Base-by-base conservation (phyloP, 2,113 vertebrate genomes). In the Neolamprologus brichardi region DNA sequence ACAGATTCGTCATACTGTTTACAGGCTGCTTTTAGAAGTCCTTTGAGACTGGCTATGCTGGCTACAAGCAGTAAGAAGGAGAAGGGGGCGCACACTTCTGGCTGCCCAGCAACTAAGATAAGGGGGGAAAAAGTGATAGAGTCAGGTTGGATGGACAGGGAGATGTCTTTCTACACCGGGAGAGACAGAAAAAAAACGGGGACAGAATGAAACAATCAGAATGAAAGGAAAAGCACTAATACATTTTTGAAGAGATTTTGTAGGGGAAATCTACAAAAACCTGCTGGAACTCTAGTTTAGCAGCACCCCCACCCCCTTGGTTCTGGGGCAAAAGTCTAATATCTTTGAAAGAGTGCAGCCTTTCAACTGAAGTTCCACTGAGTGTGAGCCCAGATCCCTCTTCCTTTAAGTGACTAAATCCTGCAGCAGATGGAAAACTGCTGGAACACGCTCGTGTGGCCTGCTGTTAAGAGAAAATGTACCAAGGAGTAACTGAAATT, bases 21-120 rank as follows among this genome's bases (percentile, higher is more conserved):
- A 64, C 87, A 83, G 89, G 56, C 84, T 86, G 91, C 93, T 93
- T 91, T 95, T 89, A 92, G 87, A 90, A 88, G 78, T 85, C 93
- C 93, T 93, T 37, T 70, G 91, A 94, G 93, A 90, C 75, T 6
- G 25, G 53, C 62, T 88, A 8, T 62, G 88, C 84, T 79, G 53
- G 81, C 72, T 81, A 39, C 83, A n/a, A 37, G 84, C 12, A 72
- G 51, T 23, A 20, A 70, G 49, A 49, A 46, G 37, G 51, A 79
- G 54, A 44, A 52, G 37, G 14, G 23, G 20, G 37, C 20, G 4
- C 8, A 30, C 30, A 84, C 67, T 83, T 58, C 82, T 85, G 79
- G 52, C 56, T 88, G 79, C 39, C 83, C 84, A 30, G 79, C 64
- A 89, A 85, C 79, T 30, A 25, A 87, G 86, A 58, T 41, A 25